These are phyloP conservation scores for Nematolebias whitei DNA, from an alignment of 2,113 vertebrate genomes.

Conservation along the genomic window DNA sequence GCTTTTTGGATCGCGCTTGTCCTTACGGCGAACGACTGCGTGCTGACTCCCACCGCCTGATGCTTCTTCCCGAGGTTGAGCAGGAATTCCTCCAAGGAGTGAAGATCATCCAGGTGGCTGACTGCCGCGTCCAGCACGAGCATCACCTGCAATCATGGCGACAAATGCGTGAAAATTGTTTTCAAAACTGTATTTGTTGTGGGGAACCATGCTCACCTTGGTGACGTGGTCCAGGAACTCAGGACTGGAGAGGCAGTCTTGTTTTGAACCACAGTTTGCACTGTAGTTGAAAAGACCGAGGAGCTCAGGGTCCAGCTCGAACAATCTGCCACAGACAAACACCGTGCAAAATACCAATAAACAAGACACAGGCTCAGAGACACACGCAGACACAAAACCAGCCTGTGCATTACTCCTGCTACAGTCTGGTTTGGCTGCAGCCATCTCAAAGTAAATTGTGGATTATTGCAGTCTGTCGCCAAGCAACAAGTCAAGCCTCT, in stretches of 20 bases:
- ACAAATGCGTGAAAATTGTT: neutral
- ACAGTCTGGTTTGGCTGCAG: constrained; percentile 54
- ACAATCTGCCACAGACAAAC: constrained; percentile 83
- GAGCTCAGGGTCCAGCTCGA: constrained; percentile 90
- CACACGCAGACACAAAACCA: constrained; percentile 24
- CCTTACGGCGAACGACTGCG: constrained; percentile 90
- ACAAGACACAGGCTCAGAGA: constrained; percentile 18
- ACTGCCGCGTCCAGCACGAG: constrained; percentile 92
- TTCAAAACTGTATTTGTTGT: neutral
- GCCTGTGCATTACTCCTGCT: constrained; percentile 32
- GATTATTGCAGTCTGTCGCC: constrained; percentile 79
- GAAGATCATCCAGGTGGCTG: constrained; percentile 89
- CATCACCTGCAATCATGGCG: constrained; percentile 86
- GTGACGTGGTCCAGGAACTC: constrained; percentile 94
- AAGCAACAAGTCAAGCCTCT: constrained; percentile 82
- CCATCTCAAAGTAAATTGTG: constrained; percentile 71
- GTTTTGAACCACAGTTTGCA: constrained; percentile 85
- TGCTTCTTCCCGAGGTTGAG: constrained; percentile 90
- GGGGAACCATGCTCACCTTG: constrained; percentile 84
- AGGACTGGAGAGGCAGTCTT: constrained; percentile 89
- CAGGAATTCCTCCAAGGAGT: constrained; percentile 89
- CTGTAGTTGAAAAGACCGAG: constrained; percentile 90
- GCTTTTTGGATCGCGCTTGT: constrained; percentile 18
- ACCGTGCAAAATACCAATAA: constrained; percentile 30
- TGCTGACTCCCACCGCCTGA: constrained; percentile 87